Evolutionary conservation across 2,113 vertebrate species (phyloP).

Genomic region (Alectura lathami): DNA sequence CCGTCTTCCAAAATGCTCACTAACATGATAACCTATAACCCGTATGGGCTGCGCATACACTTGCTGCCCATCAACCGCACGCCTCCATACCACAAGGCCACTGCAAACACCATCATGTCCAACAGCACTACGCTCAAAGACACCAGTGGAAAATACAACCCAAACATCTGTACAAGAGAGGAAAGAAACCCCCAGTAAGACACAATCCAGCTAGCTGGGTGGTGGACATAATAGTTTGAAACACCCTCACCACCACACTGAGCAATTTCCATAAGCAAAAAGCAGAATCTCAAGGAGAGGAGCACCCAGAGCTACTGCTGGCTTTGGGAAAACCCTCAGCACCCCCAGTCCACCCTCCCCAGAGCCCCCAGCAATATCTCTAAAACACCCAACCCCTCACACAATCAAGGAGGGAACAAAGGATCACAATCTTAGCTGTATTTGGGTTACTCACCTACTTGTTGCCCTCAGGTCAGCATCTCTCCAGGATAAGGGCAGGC

Average conservation of each 20-base stretch:
- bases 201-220: not conserved
- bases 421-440: rapidly evolving
- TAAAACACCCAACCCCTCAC: rapidly evolving
- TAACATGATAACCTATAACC: rapidly evolving
- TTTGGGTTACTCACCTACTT: rapidly evolving
- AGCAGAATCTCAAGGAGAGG: rapidly evolving
- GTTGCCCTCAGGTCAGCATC: not conserved
- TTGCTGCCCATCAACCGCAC: not conserved
- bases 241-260: not conserved
- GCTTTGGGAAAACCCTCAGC: not conserved
- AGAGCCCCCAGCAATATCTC: not conserved
- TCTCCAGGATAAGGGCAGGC: rapidly evolving
- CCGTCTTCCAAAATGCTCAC: not conserved
- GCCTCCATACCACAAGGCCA: not conserved
- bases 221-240: not conserved
- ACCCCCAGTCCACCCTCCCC: not conserved
- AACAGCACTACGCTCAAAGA: not conserved
- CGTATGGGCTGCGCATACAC: rapidly evolving
- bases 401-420: not conserved
- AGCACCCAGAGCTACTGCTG: not conserved
- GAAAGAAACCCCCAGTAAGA: rapidly evolving
- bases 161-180: rapidly evolving
- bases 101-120: not conserved
- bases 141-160: not conserved
- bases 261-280: not conserved